phyloP scores from a whole-genome alignment of 2,888 invertebrate genomes.

The Leuctra nigra region DNA sequence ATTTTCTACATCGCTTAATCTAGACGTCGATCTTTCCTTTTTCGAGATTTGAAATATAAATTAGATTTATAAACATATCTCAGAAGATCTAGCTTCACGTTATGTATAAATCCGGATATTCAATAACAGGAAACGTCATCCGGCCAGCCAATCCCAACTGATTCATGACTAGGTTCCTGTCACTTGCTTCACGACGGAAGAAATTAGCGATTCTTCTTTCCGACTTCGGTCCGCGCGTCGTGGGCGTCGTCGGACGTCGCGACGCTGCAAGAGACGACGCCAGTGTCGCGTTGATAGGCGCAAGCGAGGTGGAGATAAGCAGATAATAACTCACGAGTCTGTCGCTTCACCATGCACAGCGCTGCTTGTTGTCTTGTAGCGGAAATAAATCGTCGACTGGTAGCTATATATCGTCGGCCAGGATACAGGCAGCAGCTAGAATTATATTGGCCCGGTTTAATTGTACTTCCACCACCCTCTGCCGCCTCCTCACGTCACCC shows the following conservation, averaged over 20 bases:
- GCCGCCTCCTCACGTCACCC: background rate
- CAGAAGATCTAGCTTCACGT: too few species aligned
- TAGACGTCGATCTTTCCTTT: too few species aligned
- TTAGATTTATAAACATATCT: too few species aligned
- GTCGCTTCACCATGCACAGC: conserved; percentile 22
- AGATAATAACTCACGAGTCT: conserved; percentile 21
- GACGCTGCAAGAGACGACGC: background rate
- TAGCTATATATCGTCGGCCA: conserved; percentile 6
- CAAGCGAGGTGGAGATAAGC: background rate
- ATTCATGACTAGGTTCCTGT: too few species aligned
- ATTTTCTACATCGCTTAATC: too few species aligned
- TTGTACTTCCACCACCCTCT: conserved; percentile 14
- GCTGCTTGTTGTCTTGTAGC: conserved; percentile 18
- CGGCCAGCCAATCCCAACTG: too few species aligned
- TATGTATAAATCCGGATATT: too few species aligned
- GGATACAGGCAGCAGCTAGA: conserved; percentile 16
- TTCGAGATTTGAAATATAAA: too few species aligned
- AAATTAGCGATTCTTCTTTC: background rate
- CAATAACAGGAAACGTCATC: too few species aligned
- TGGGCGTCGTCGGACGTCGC: background rate
- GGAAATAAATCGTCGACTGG: too few species aligned
- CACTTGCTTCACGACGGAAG: too few species aligned
- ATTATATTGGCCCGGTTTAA: conserved; percentile 24
- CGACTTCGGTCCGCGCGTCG: background rate
- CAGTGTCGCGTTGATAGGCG: background rate